Percentiles rank a stretch among this genome's conserved stretches.
phyloP scores from a whole-genome alignment of 2,797 vertebrate genomes.

The Selene dorsalis region DNA sequence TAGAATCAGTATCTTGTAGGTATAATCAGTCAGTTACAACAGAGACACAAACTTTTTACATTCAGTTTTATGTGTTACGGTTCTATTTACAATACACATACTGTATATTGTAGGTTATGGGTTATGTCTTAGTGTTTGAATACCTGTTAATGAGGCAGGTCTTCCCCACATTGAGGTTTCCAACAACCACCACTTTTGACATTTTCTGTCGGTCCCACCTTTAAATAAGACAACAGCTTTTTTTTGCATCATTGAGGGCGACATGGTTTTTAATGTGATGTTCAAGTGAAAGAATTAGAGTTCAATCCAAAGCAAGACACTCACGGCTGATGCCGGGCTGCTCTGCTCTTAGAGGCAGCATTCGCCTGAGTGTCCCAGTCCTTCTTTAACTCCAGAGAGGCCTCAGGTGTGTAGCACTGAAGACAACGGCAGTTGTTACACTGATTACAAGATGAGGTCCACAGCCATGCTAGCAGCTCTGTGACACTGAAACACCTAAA shows the following conservation, averaged over 20 bases:
- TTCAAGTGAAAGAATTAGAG: constrained; percentile 1
- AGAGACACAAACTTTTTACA: neutral
- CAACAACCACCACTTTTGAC: constrained; percentile 94
- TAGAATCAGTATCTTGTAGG: neutral
- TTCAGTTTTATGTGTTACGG: neutral
- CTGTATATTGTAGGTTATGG: neutral
- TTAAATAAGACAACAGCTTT: constrained; percentile 37
- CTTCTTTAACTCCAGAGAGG: constrained; percentile 87
- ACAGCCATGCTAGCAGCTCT: no score
- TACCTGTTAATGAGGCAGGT: constrained; percentile 95
- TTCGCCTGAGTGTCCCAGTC: constrained; percentile 85
- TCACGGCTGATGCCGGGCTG: constrained; percentile 83
- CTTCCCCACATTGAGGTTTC: constrained; percentile 94
- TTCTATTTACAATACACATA: no score
- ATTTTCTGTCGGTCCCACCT: constrained; percentile 87
- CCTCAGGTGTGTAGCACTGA: constrained; percentile 89
- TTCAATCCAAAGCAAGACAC: constrained; percentile 38
- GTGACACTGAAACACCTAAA: neutral
- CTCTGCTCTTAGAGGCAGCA: constrained; percentile 80
- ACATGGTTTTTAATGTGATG: neutral
- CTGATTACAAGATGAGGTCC: no score
- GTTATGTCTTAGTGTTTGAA: neutral
- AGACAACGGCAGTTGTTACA: constrained; percentile 21
- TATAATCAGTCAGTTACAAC: neutral
- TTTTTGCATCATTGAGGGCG: neutral